phyloP scores from a whole-genome alignment of 2,888 invertebrate species.

The Orthosia cruda region DNA sequence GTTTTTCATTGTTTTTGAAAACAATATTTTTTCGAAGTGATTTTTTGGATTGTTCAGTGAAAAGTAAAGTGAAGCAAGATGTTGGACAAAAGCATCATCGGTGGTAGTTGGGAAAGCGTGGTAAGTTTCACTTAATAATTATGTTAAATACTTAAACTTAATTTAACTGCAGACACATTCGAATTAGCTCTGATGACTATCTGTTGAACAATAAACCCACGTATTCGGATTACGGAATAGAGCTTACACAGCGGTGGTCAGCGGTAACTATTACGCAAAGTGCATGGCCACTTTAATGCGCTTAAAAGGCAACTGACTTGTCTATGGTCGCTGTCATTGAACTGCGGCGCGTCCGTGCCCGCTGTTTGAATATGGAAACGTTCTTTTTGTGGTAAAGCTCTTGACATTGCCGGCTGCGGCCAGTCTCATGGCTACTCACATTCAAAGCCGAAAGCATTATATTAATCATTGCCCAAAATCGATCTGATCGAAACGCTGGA shows the following conservation, averaged over 20 bases:
- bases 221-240: conserved; percentile 78
- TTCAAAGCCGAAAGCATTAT: conserved; percentile 71
- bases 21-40: conserved; percentile 68
- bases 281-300: conserved; percentile 84
- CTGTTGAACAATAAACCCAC: conserved; percentile 55
- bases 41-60: conserved; percentile 73
- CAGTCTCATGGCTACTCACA: conserved; percentile 78
- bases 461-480: conserved; percentile 77
- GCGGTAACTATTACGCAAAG: conserved; percentile 84
- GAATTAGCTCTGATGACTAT: conserved; percentile 32
- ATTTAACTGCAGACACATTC: conserved; percentile 1
- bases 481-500: conserved; percentile 74
- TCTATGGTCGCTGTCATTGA: conserved; percentile 88
- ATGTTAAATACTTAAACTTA: conserved; percentile 30
- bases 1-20: conserved; percentile 64
- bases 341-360: conserved; percentile 81
- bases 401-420: conserved; percentile 86
- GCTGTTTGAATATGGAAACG: conserved; percentile 85
- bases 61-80: conserved; percentile 76
- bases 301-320: conserved; percentile 87
- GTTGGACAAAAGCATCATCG: conserved; percentile 89
- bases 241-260: conserved; percentile 62
- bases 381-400: conserved; percentile 85
- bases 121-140: conserved; percentile 78
- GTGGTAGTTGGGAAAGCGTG: conserved; percentile 91